These are phyloP conservation scores for Dermatemys mawii DNA, from an alignment of 2,113 vertebrate genomes.

Conservation along the genomic window DNA sequence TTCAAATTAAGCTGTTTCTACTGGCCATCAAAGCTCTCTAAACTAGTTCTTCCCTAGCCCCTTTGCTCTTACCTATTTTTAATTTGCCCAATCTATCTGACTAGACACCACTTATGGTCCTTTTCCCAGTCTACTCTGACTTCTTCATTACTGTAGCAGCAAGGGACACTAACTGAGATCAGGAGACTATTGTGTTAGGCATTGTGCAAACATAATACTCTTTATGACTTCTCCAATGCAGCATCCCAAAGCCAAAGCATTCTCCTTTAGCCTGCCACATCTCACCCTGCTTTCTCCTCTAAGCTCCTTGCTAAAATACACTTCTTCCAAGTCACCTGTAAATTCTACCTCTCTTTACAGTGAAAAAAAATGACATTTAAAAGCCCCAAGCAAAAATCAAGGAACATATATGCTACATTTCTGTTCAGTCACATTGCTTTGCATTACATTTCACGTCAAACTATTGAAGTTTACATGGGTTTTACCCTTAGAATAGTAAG, in stretches of 20 bases:
- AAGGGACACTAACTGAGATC: neutral
- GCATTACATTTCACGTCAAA: neutral
- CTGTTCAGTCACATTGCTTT: neutral
- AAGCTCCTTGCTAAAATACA: neutral
- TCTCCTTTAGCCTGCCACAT: neutral
- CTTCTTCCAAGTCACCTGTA: neutral
- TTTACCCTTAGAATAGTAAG: neutral
- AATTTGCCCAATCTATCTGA: neutral
- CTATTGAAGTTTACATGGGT: neutral
- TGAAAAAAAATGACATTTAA: neutral
- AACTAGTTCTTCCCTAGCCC: neutral
- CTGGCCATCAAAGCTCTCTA: neutral
- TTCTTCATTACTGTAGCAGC: neutral
- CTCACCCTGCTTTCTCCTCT: neutral
- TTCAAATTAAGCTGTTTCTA: neutral
- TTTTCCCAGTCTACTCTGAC: neutral
- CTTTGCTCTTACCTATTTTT: neutral
- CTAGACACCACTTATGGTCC: neutral
- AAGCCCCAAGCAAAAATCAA: conserved; percentile 6
- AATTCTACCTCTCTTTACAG: neutral
- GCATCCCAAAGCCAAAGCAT: neutral
- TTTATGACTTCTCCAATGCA: neutral
- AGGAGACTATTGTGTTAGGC: too few species aligned
- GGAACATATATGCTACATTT: neutral
- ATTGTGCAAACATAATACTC: accelerated